Evolutionary conservation across 2,888 invertebrate species (phyloP).

Genomic region (Galerucella nymphaeae): DNA sequence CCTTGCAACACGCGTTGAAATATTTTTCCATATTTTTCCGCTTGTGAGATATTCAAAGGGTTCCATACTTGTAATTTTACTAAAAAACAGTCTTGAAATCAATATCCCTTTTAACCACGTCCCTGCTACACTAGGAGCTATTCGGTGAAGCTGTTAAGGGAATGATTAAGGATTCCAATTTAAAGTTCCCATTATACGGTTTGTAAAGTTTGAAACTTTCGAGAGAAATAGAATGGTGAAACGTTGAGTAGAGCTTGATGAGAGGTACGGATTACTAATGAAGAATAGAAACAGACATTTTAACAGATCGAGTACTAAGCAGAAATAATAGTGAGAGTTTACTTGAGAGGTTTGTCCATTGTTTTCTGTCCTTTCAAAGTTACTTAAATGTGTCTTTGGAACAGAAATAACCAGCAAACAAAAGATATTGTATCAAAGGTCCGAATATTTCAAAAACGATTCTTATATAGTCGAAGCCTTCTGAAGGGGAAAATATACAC

Average conservation of each 20-base stretch:
- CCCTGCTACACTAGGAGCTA: conserved; percentile 2
- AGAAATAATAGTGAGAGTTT: neutral
- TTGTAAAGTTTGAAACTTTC: conserved; percentile 29
- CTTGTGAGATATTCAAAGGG: too few relatives aligned
- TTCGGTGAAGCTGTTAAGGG: conserved; percentile 23
- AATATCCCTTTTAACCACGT: neutral
- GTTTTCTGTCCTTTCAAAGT: neutral
- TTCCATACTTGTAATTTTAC: too few relatives aligned
- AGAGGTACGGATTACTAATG: conserved; percentile 30
- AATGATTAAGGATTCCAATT: conserved; percentile 35
- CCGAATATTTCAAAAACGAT: too few relatives aligned
- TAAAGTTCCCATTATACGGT: conserved; percentile 35
- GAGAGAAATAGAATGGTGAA: conserved; percentile 27
- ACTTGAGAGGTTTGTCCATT: neutral
- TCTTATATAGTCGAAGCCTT: too few relatives aligned
- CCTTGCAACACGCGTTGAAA: too few relatives aligned
- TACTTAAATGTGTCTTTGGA: too few relatives aligned
- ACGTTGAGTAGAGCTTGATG: conserved; percentile 21
- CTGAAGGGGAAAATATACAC: too few relatives aligned
- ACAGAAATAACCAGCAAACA: too few relatives aligned
- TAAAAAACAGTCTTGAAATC: too few relatives aligned
- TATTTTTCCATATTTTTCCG: too few relatives aligned
- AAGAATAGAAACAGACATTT: conserved; percentile 20
- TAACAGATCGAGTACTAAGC: neutral
- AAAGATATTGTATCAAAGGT: too few relatives aligned